These are phyloP conservation scores for Thymelicus sylvestris DNA, from an alignment of 2,888 invertebrate species.

Conservation along the genomic window DNA sequence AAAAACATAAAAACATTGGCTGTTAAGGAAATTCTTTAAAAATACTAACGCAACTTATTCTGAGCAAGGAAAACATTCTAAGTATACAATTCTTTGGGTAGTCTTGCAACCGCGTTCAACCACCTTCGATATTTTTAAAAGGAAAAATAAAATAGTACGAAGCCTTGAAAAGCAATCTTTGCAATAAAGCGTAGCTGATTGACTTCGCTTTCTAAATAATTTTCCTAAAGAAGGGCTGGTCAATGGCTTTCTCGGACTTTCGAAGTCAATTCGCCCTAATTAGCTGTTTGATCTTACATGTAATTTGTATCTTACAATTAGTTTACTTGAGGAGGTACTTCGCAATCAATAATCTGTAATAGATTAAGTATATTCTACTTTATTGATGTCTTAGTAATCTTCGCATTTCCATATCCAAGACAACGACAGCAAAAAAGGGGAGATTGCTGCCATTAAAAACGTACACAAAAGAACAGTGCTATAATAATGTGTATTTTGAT, in stretches of 20 bases:
- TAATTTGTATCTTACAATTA: constrained; percentile 8
- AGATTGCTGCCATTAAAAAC: too few relatives aligned
- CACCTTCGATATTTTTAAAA: constrained; percentile 24
- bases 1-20: constrained; percentile 3
- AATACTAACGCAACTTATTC: background rate
- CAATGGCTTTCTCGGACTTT: constrained; percentile 32
- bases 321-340: constrained; percentile 4
- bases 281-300: constrained; percentile 25
- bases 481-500: too few relatives aligned
- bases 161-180: constrained; percentile 32
- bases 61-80: background rate
- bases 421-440: too few relatives aligned
- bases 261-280: constrained; percentile 24
- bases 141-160: constrained; percentile 25
- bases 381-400: constrained; percentile 3
- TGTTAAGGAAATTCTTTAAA: constrained; percentile 18
- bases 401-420: too few relatives aligned
- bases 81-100: background rate
- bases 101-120: constrained; percentile 11
- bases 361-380: background rate
- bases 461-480: too few relatives aligned
- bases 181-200: constrained; percentile 36
- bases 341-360: constrained; percentile 1
- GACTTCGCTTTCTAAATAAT: constrained; percentile 36
- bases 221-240: constrained; percentile 29